These are phyloP conservation scores for Rhimphoctona megacephalus DNA, from an alignment of 2,888 invertebrate species.

Conservation along the genomic window DNA sequence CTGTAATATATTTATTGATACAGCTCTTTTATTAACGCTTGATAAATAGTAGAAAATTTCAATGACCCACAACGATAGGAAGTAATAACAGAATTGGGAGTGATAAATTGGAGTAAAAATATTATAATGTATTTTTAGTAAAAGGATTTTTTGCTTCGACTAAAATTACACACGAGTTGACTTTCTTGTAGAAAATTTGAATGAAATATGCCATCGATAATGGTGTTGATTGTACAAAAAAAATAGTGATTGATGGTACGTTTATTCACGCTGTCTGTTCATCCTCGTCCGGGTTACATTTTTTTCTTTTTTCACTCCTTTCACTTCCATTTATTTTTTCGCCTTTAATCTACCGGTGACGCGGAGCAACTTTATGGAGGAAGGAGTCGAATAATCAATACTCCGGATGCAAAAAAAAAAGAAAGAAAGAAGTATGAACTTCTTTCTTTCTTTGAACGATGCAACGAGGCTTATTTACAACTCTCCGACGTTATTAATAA, in stretches of 20 bases:
- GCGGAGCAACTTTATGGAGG: conserved; percentile 14
- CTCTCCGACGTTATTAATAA: conserved; percentile 57
- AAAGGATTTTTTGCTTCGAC: neutral
- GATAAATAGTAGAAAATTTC: neutral
- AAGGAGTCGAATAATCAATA: conserved; percentile 49
- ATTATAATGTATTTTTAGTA: neutral
- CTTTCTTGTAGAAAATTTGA: conserved; percentile 3
- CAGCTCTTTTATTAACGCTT: neutral
- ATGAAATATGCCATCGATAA: neutral
- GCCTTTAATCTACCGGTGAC: conserved; percentile 38
- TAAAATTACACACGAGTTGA: neutral
- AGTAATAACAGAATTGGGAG: neutral
- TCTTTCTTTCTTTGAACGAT: too few species aligned
- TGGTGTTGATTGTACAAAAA: conserved; percentile 4
- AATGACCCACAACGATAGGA: too few species aligned
- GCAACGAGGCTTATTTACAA: conserved; percentile 55
- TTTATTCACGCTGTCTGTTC: conserved; percentile 17
- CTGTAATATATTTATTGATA: neutral
- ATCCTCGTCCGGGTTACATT: conserved; percentile 15
- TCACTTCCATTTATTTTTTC: conserved; percentile 1
- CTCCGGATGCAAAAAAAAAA: conserved; percentile 12
- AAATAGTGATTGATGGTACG: conserved; percentile 49
- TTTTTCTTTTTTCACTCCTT: conserved; percentile 2
- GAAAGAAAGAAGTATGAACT: conserved; percentile 20
- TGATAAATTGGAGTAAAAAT: neutral